Conservation (phyloP, 1,140 invertebrate species). For the Hycleus phaleratus region DNA sequence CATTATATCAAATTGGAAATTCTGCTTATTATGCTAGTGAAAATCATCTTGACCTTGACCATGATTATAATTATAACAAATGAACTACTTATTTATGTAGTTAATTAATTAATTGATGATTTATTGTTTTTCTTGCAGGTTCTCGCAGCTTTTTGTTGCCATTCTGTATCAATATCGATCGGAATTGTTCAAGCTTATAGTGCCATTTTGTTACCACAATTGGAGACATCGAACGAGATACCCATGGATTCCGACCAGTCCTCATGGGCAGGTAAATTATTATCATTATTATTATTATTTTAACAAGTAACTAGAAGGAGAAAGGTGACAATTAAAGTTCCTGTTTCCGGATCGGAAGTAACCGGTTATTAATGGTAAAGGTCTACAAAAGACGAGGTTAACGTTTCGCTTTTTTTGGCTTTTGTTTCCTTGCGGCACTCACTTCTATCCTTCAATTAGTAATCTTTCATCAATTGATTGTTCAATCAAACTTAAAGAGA, state of each 20-base stretch:
- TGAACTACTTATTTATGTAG: background rate
- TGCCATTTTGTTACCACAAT: slow-evolving; percentile 61
- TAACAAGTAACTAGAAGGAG: no score
- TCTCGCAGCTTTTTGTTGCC: slow-evolving; percentile 58
- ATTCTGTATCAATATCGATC: slow-evolving; percentile 65
- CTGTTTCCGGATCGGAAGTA: no score
- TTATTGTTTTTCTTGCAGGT: slow-evolving; percentile 45
- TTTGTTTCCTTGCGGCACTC: no score
- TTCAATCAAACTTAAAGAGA: no score
- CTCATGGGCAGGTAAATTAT: slow-evolving; percentile 59
- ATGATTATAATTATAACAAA: background rate
- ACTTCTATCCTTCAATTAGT: no score
- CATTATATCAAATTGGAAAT: background rate
- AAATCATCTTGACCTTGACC: background rate
- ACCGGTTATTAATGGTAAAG: no score
- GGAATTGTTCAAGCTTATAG: slow-evolving; percentile 69
- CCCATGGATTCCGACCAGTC: slow-evolving; percentile 51
- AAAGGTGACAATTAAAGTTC: no score
- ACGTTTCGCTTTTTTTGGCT: no score
- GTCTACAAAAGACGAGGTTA: no score
- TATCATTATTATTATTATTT: background rate
- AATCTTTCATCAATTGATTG: no score
- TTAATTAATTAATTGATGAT: background rate
- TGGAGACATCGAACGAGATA: slow-evolving; percentile 45
- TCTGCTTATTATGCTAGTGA: background rate